A percentile compares a stretch with the other conserved stretches of the same genome.
Evolutionary conservation across 2,797 vertebrate species (phyloP).

Genomic region (Eulemur albifrons): DNA sequence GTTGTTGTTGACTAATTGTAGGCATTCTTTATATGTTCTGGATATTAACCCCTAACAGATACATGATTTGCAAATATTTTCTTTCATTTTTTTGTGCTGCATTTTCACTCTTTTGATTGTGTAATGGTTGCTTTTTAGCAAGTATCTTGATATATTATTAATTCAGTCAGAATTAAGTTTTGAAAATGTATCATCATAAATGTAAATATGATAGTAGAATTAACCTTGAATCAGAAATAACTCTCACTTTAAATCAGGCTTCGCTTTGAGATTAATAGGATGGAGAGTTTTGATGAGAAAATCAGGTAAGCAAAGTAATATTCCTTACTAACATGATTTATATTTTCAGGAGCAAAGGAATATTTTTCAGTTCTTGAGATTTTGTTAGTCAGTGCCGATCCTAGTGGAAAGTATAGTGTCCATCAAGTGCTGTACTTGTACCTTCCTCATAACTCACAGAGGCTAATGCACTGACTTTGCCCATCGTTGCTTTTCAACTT

Average conservation of each 20-base stretch:
- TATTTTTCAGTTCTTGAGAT: not conserved
- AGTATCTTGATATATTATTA: conserved; percentile 29
- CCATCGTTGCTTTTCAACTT: not conserved
- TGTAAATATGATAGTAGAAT: conserved; percentile 38
- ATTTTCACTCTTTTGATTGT: conserved; percentile 24
- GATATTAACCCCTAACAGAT: not conserved
- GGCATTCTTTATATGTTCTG: not conserved
- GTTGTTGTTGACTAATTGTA: not conserved
- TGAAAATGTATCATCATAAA: conserved; percentile 31
- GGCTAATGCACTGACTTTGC: not conserved
- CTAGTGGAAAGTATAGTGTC: not conserved
- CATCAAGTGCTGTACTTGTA: not conserved
- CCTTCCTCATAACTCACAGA: not conserved
- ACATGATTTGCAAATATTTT: conserved; percentile 3
- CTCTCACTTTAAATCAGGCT: conserved; percentile 40
- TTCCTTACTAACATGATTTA: not conserved
- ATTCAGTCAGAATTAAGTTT: conserved; percentile 45
- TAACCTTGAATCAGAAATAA: conserved; percentile 30
- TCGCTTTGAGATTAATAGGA: conserved; percentile 29
- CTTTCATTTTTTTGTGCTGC: not conserved
- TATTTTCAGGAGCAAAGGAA: conserved; percentile 25
- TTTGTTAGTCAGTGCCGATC: not conserved
- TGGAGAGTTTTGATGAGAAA: not conserved
- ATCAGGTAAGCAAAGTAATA: conserved; percentile 1
- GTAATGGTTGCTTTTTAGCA: not conserved